Conservation (phyloP, 2,888 invertebrate genomes). For the Hermaeophaga mercurialis region DNA sequence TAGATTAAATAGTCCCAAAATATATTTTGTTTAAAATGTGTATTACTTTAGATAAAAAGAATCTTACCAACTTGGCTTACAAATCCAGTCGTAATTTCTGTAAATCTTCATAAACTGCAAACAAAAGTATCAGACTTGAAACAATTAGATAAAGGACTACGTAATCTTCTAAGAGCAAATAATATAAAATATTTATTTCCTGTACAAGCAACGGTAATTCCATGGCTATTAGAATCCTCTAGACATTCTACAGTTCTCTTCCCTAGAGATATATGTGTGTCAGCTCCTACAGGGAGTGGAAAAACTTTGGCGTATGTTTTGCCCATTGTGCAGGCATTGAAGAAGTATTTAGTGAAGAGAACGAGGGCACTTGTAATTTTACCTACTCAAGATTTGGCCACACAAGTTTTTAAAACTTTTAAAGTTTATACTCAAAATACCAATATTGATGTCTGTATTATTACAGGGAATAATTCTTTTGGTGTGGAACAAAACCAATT, state of each 20-base stretch:
- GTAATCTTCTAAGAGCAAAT: conserved; percentile 69
- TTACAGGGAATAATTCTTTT: conserved; percentile 72
- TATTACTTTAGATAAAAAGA: conserved; percentile 68
- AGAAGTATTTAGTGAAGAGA: conserved; percentile 53
- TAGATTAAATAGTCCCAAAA: no score
- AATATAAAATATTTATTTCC: conserved; percentile 83
- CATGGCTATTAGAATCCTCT: conserved; percentile 73
- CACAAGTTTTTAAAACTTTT: conserved; percentile 87
- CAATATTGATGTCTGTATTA: conserved; percentile 70
- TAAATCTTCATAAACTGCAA: conserved; percentile 66
- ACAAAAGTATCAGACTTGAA: conserved; percentile 63
- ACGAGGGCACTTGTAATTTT: conserved; percentile 87
- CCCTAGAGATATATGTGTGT: conserved; percentile 92
- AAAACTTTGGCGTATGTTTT: conserved; percentile 94
- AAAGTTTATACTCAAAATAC: conserved; percentile 70
- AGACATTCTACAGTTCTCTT: conserved; percentile 66
- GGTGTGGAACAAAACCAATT: conserved; percentile 71
- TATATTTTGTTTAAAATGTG: no score
- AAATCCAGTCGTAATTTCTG: conserved; percentile 78
- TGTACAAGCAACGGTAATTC: conserved; percentile 79
- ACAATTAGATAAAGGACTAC: conserved; percentile 68
- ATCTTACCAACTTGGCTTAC: conserved; percentile 88
- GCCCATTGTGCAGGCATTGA: conserved; percentile 79
- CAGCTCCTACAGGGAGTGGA: conserved; percentile 97
- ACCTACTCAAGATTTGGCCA: conserved; percentile 90